Evolutionary conservation across 1,140 invertebrate species (phyloP), one percentile per base, ranked within the genome.

Genomic region (Drosophila tristis): DNA sequence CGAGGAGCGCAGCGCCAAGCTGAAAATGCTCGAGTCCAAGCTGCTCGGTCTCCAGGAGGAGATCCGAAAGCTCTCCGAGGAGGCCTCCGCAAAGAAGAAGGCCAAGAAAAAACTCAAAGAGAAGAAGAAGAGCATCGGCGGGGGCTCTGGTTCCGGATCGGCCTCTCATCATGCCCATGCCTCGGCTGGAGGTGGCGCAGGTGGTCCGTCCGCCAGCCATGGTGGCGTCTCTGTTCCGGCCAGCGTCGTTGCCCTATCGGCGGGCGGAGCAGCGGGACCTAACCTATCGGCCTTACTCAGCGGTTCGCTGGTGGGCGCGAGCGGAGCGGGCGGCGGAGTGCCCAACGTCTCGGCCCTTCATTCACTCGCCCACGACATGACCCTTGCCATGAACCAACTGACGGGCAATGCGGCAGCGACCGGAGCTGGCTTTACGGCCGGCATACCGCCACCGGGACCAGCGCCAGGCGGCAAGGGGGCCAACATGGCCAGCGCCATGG

Each of bases 21-120:
- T 98, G 15, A 95, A 97, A 87, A 93, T 96, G 77, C 94, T 99
- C 57, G 97, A 98, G 92, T 97, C 98, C 90, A 97, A 98, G 84
- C 92, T 99, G 25, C 95, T 96, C 74, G 95, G 95, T 16, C 95
- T 99, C 92, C 98, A 99, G 93, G 98, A 99, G 91, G 97, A 98
- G 93, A 98, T 99, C 95, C 94, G 95, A 45, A 96, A 96, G 80
- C 92, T 98, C 15, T 95, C 97, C 3, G 97, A 97, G 90, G 96
- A 97, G 92, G 95, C 94, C 56, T 94, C 95, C 82, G 96, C 94
- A 90, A 97, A 96, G 91, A 98, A 95, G 92, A 96, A 95, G 82
- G 93, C 93, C 6, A 96, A 96, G 89, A 95, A 95, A 91, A 96
- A 97, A 92, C 92, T 95, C 29, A 94, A 95, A 66, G 95, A 96